phyloP scores from a whole-genome alignment of 1,140 invertebrate species.

The Camponotus vicinus region DNA sequence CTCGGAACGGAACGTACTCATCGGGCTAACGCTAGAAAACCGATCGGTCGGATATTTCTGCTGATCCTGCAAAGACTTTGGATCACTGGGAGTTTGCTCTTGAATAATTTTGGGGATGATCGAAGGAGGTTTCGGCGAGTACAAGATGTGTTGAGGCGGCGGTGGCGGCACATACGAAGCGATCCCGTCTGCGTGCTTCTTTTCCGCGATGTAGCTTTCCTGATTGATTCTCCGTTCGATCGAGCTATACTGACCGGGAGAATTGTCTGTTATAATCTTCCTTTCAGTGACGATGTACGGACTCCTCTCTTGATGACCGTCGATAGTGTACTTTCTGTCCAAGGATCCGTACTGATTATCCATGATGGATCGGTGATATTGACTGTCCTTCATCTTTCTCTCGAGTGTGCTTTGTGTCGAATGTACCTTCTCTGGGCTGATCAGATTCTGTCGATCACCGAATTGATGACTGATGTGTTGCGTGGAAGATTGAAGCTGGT shows the following conservation, averaged over 20 bases:
- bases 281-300: constrained; percentile 71
- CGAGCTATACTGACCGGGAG: constrained; percentile 80
- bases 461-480: constrained; percentile 78
- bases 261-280: constrained; percentile 67
- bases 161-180: constrained; percentile 45
- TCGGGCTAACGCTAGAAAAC: constrained; percentile 70
- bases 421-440: constrained; percentile 83
- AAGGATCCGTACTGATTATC: constrained; percentile 71
- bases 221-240: constrained; percentile 81
- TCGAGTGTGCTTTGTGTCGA: constrained; percentile 82
- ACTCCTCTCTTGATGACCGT: constrained; percentile 53
- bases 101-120: constrained; percentile 47
- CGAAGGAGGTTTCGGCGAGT: constrained; percentile 53
- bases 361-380: constrained; percentile 68
- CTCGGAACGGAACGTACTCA: constrained; percentile 80
- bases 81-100: constrained; percentile 61
- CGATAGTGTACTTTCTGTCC: constrained; percentile 66
- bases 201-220: constrained; percentile 71
- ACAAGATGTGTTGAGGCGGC: constrained; percentile 65
- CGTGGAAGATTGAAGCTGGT: constrained; percentile 74
- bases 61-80: constrained; percentile 69
- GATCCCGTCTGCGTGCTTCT: constrained; percentile 49
- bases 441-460: constrained; percentile 77
- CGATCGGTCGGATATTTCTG: constrained; percentile 69
- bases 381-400: constrained; percentile 81